Percentiles rank a stretch among this genome's conserved stretches.
These are phyloP conservation scores for Oasisia sp. DNA, from an alignment of 2,888 invertebrate species.

Conservation along the genomic window DNA sequence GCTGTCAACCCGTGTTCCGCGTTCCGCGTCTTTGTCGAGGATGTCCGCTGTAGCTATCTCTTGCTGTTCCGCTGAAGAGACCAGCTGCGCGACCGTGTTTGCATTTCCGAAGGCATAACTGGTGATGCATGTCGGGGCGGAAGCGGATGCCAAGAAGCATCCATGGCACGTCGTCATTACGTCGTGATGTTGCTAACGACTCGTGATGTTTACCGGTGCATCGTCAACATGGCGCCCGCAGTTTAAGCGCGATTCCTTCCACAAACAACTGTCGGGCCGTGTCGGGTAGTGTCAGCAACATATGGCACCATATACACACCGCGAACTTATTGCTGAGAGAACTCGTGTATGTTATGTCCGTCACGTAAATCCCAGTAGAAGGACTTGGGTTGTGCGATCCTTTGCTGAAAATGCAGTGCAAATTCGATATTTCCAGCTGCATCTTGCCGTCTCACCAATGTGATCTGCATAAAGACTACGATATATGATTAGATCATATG, in stretches of 20 bases:
- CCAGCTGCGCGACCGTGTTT: not conserved
- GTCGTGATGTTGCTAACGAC: not conserved
- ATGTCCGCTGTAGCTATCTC: not conserved
- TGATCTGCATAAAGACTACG: too few species aligned
- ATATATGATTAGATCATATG: too few species aligned
- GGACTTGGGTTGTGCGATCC: too few species aligned
- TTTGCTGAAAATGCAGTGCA: too few species aligned
- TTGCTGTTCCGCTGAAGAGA: not conserved
- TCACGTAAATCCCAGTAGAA: too few species aligned
- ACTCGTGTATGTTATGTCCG: not conserved
- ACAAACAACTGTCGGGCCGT: not conserved
- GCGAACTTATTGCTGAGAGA: not conserved
- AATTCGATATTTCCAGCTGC: too few species aligned
- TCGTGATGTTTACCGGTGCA: not conserved
- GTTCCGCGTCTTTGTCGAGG: not conserved
- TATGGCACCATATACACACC: not conserved
- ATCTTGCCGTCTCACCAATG: too few species aligned
- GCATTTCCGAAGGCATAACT: not conserved
- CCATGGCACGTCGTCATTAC: not conserved
- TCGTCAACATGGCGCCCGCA: not conserved
- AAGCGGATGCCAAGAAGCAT: not conserved
- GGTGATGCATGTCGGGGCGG: not conserved
- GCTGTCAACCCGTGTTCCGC: not conserved
- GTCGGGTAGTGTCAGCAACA: not conserved
- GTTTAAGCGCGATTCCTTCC: not conserved